These are phyloP conservation scores for Encarsia formosa DNA, from an alignment of 2,888 invertebrate genomes.

Conservation along the genomic window DNA sequence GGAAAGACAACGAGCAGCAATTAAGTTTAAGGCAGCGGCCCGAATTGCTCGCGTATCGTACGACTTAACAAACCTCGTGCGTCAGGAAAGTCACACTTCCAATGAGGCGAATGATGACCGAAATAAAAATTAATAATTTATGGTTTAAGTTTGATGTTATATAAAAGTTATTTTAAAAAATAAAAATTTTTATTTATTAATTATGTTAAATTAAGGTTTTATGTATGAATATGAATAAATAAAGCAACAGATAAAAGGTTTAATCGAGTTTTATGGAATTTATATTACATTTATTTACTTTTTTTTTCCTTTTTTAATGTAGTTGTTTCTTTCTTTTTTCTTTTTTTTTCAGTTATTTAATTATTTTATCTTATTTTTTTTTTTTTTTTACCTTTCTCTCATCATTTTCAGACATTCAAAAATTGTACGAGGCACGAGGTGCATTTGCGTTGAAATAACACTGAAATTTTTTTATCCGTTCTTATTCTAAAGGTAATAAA, in stretches of 20 bases:
- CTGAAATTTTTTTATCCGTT: slow-evolving; percentile 5
- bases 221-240: slow-evolving; percentile 28
- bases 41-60: slow-evolving; percentile 55
- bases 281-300: slow-evolving; percentile 52
- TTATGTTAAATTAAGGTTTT: slow-evolving; percentile 12
- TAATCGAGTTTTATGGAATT: slow-evolving; percentile 43
- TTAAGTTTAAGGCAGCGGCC: slow-evolving; percentile 66
- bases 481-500: not conserved
- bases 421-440: slow-evolving; percentile 29
- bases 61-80: slow-evolving; percentile 39
- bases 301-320: slow-evolving; percentile 42
- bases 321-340: slow-evolving; percentile 34
- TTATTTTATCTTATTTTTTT: slow-evolving; percentile 27
- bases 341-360: slow-evolving; percentile 14
- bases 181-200: slow-evolving; percentile 1
- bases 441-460: slow-evolving; percentile 25
- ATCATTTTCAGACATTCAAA: slow-evolving; percentile 31
- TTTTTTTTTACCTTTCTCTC: slow-evolving; percentile 28
- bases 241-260: slow-evolving; percentile 27
- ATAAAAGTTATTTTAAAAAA: not conserved
- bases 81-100: slow-evolving; percentile 22
- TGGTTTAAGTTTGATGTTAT: not conserved
- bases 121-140: not conserved
- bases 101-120: not conserved
- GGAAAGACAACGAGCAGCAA: slow-evolving; percentile 62